phyloP scores from a whole-genome alignment of 2,113 vertebrate genomes.

The Otus sunia region DNA sequence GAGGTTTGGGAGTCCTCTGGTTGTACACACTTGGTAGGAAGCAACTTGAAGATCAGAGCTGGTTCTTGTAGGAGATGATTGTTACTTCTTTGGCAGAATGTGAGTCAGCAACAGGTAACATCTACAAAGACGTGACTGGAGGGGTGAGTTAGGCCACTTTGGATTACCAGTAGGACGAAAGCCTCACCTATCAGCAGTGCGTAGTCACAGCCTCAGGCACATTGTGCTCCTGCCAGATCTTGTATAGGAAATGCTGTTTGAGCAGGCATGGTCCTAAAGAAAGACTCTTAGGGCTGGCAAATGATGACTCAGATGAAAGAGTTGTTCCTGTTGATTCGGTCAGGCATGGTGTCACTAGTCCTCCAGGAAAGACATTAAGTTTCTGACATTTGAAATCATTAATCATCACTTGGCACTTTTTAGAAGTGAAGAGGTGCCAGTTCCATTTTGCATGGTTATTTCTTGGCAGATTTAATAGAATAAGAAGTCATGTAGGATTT shows the following conservation, averaged over 20 bases:
- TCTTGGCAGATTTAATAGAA: neutral
- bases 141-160: neutral
- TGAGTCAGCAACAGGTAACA: conserved; percentile 3
- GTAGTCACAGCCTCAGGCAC: rapidly evolving
- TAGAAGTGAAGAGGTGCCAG: neutral
- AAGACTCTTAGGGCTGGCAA: neutral
- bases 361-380: neutral
- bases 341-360: neutral
- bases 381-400: conserved; percentile 18
- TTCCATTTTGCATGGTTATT: neutral
- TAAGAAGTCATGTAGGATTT: neutral
- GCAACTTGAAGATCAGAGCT: neutral
- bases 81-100: neutral
- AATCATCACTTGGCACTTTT: neutral
- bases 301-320: neutral
- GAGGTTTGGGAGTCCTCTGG: neutral
- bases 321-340: neutral
- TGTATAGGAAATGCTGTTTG: neutral
- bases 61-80: neutral
- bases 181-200: neutral
- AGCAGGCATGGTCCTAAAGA: neutral
- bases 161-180: neutral
- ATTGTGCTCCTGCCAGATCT: neutral
- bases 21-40: neutral
- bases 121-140: neutral